These are phyloP conservation scores for Morpho helenor DNA, from an alignment of 2,888 invertebrate genomes.

Conservation along the genomic window DNA sequence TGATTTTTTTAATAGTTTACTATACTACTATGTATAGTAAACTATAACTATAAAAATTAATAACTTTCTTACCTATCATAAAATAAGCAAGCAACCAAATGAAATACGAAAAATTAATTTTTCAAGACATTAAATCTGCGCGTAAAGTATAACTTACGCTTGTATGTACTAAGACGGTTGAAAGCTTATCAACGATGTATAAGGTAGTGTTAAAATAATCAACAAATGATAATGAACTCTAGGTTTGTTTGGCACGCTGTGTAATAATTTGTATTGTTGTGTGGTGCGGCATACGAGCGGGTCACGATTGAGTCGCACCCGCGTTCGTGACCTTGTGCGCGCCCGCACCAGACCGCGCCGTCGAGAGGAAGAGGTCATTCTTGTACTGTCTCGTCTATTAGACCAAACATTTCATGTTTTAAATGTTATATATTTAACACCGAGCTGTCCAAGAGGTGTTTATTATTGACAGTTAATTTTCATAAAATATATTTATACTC, in stretches of 20 bases:
- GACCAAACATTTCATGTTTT: slow-evolving; percentile 8
- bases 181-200: slow-evolving; percentile 41
- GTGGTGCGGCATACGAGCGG: slow-evolving; percentile 64
- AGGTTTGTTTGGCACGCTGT: slow-evolving; percentile 49
- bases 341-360: slow-evolving; percentile 39
- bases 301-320: slow-evolving; percentile 76
- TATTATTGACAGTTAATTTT: too few relatives aligned
- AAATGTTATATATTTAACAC: slow-evolving; percentile 1
- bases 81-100: too few relatives aligned
- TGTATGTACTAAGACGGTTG: slow-evolving; percentile 36
- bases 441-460: background rate
- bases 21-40: too few relatives aligned
- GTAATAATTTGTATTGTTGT: slow-evolving; percentile 46
- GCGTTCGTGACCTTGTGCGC: slow-evolving; percentile 78
- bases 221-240: slow-evolving; percentile 59
- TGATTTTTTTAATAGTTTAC: too few relatives aligned
- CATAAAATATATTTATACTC: too few relatives aligned
- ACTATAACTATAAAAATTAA: too few relatives aligned
- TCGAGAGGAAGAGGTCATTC: slow-evolving; percentile 47
- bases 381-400: slow-evolving; percentile 14
- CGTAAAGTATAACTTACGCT: slow-evolving; percentile 26
- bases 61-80: too few relatives aligned
- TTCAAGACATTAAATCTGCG: background rate
- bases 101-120: too few relatives aligned
- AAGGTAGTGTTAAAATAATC: slow-evolving; percentile 45